Percentiles rank a stretch among this genome's conserved stretches.
Conservation (phyloP, 2,113 vertebrate genomes). For the Crocuta crocuta region DNA sequence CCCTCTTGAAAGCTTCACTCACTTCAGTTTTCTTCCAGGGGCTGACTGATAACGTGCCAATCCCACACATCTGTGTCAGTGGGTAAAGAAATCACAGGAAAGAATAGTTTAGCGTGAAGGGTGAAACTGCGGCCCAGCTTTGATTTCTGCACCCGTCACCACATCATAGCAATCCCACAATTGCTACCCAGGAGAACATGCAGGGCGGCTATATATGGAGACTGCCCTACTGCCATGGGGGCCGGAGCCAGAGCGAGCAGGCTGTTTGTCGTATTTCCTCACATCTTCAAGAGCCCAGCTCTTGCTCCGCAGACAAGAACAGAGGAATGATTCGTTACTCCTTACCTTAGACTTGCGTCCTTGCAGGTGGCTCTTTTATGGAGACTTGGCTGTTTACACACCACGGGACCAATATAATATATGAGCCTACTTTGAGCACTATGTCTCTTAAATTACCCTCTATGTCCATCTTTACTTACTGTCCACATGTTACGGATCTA, state of each 20-base stretch:
- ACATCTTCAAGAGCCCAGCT: neutral
- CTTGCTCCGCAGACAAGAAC: neutral
- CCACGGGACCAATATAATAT: neutral
- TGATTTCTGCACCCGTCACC: slow-evolving; percentile 57
- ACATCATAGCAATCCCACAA: slow-evolving; percentile 78
- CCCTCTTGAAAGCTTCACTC: neutral
- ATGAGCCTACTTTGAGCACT: neutral
- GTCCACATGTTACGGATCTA: neutral
- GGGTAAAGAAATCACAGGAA: slow-evolving; percentile 72
- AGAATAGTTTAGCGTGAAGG: slow-evolving; percentile 51
- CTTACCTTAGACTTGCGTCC: neutral
- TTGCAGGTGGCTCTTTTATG: no score
- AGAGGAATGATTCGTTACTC: neutral
- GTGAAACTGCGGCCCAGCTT: slow-evolving; percentile 49
- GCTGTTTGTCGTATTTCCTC: neutral
- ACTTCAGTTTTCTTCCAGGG: slow-evolving; percentile 21
- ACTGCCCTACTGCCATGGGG: neutral
- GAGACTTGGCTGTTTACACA: neutral
- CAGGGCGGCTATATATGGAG: neutral
- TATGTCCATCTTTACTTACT: neutral
- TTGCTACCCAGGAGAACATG: slow-evolving; percentile 1
- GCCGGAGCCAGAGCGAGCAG: neutral
- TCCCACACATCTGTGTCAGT: slow-evolving; percentile 45
- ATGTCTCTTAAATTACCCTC: neutral
- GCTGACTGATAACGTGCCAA: slow-evolving; percentile 28